Conservation (phyloP, 2,888 invertebrate species). For the Chironomus riparius region DNA sequence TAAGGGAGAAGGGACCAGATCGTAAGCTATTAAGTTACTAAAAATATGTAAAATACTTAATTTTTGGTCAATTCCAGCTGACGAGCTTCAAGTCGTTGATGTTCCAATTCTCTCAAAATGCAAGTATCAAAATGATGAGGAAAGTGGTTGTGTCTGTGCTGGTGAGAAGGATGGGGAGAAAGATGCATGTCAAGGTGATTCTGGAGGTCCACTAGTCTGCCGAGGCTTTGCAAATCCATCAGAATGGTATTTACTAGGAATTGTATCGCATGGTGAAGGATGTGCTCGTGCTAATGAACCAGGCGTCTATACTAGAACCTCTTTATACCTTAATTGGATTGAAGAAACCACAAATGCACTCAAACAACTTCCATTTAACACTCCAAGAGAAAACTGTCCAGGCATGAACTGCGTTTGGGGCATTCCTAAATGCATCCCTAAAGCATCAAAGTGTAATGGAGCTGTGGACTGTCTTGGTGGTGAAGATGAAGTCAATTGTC, state of each 20-base stretch:
- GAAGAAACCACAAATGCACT: slow-evolving; percentile 45
- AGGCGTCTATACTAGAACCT: slow-evolving; percentile 73
- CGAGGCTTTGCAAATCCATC: slow-evolving; percentile 54
- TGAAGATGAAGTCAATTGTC: slow-evolving; percentile 71
- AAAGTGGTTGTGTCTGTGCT: slow-evolving; percentile 66
- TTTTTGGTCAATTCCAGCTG: slow-evolving; percentile 48
- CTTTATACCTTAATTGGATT: slow-evolving; percentile 68
- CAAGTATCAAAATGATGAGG: slow-evolving; percentile 54
- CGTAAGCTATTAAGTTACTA: slow-evolving; percentile 48
- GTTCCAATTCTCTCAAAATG: slow-evolving; percentile 62
- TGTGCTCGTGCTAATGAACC: slow-evolving; percentile 71
- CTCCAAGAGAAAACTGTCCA: slow-evolving; percentile 57
- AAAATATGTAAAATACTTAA: too few species aligned
- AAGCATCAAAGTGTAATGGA: slow-evolving; percentile 58
- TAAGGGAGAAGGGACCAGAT: slow-evolving; percentile 64
- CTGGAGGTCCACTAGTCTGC: slow-evolving; percentile 59
- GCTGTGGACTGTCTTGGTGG: slow-evolving; percentile 66
- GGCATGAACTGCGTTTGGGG: slow-evolving; percentile 62
- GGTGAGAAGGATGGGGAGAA: slow-evolving; percentile 63
- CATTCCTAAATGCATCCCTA: slow-evolving; percentile 57
- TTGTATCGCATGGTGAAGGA: slow-evolving; percentile 81
- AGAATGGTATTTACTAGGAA: slow-evolving; percentile 73
- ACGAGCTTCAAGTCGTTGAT: slow-evolving; percentile 69
- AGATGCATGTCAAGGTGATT: slow-evolving; percentile 64
- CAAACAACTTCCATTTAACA: slow-evolving; percentile 38